phyloP scores from a whole-genome alignment of 2,888 invertebrate genomes.

The Nemoura dubitans region DNA sequence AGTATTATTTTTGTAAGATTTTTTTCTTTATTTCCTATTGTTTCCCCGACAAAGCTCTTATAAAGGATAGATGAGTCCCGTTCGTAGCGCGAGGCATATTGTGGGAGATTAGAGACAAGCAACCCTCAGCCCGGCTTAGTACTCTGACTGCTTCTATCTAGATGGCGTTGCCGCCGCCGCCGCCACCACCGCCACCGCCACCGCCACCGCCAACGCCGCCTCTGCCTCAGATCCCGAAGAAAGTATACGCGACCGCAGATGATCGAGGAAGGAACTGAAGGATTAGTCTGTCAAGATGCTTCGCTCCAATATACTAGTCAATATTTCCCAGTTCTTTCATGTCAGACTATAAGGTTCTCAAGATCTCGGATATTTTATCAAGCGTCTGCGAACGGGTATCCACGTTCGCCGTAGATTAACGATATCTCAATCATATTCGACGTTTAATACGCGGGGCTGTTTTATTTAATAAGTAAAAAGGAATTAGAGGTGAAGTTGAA shows the following conservation, averaged over 20 bases:
- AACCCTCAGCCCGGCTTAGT: conserved; percentile 27
- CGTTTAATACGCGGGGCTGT: neutral
- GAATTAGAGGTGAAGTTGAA: conserved; percentile 1
- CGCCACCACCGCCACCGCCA: neutral
- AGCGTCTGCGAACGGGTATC: neutral
- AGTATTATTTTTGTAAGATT: neutral
- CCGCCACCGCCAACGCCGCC: neutral
- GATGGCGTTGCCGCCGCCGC: neutral
- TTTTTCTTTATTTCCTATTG: conserved; percentile 30
- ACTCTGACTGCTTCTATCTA: conserved; percentile 14
- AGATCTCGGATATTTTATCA: neutral
- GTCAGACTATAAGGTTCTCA: conserved; percentile 13
- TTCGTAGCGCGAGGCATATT: conserved; percentile 23
- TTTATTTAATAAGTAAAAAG: neutral
- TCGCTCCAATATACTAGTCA: conserved; percentile 34
- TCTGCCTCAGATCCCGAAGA: neutral
- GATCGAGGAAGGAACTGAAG: conserved; percentile 30
- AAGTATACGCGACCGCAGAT: conserved; percentile 9
- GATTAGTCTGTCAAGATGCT: conserved; percentile 47
- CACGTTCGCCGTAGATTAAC: conserved; percentile 3
- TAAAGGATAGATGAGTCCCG: conserved; percentile 30
- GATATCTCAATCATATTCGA: conserved; percentile 30
- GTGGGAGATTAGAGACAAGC: conserved; percentile 24
- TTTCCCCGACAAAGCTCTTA: neutral
- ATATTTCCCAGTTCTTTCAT: conserved; percentile 35